Conservation (phyloP, 2,888 invertebrate species). For the Muschampia plurimacula region DNA sequence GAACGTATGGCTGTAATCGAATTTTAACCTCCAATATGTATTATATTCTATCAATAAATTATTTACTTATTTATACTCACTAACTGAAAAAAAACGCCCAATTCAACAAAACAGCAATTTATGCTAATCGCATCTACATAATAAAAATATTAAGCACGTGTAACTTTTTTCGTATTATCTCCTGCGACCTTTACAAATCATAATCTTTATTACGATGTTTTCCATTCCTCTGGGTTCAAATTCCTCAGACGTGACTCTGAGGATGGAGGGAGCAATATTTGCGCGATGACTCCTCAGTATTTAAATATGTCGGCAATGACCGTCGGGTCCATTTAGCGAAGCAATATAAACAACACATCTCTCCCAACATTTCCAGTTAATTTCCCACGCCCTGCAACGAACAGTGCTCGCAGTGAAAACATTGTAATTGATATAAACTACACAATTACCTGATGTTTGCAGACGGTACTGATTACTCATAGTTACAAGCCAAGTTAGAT, state of each 20-base stretch:
- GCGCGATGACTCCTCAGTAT: slow-evolving; percentile 24
- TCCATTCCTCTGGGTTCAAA: slow-evolving; percentile 14
- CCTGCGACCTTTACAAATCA: slow-evolving; percentile 13
- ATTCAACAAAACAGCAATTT: too few species aligned
- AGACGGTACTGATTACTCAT: too few species aligned
- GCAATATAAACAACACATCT: slow-evolving; percentile 41
- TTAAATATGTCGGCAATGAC: slow-evolving; percentile 16
- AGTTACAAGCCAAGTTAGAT: too few species aligned
- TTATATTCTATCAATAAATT: too few species aligned
- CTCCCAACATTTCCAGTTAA: slow-evolving; percentile 36
- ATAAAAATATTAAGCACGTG: too few species aligned
- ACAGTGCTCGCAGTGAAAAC: slow-evolving; percentile 18
- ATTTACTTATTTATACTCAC: too few species aligned
- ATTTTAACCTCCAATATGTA: too few species aligned
- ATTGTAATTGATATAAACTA: slow-evolving; percentile 19
- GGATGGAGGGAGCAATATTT: slow-evolving; percentile 14
- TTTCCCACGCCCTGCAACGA: slow-evolving; percentile 42
- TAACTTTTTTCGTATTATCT: background rate
- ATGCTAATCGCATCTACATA: too few species aligned
- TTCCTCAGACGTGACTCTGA: slow-evolving; percentile 11
- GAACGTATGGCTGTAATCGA: too few species aligned
- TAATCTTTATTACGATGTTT: background rate
- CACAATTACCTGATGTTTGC: slow-evolving; percentile 5
- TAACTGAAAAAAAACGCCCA: too few species aligned
- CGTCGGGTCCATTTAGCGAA: slow-evolving; percentile 40